Evolutionary conservation across 2,113 vertebrate species (phyloP).

Genomic region (Sinocyclocheilus anshuiensis): DNA sequence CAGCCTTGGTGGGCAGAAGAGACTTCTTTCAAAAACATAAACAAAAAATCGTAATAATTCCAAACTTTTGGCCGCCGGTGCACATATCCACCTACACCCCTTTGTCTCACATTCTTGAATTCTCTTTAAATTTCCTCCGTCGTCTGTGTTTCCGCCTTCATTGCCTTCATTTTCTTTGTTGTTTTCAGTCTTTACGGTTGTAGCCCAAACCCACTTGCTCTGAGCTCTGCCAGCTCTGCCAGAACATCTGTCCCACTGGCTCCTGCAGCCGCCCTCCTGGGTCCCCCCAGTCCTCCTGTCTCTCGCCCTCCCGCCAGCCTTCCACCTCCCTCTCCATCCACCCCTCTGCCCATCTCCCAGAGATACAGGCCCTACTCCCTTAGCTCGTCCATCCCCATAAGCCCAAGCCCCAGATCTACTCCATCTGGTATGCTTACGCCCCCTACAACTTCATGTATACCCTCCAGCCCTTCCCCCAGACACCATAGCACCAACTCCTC

Average conservation of each 20-base stretch:
- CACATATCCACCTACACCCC: neutral
- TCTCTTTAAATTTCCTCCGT: neutral
- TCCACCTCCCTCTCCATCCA: slow-evolving; percentile 68
- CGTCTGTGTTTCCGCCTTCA: slow-evolving; percentile 13
- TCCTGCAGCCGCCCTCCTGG: slow-evolving; percentile 63
- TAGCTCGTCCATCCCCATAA: slow-evolving; percentile 70
- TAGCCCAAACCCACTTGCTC: slow-evolving; percentile 82
- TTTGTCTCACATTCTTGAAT: neutral
- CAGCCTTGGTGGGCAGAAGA: too few species aligned
- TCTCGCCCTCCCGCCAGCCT: slow-evolving; percentile 62
- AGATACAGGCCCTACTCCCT: slow-evolving; percentile 88
- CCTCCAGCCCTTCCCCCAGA: slow-evolving; percentile 74
- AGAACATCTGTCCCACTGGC: slow-evolving; percentile 61
- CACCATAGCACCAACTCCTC: slow-evolving; percentile 67
- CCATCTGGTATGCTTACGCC: slow-evolving; percentile 74
- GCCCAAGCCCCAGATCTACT: slow-evolving; percentile 62
- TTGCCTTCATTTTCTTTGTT: slow-evolving; percentile 65
- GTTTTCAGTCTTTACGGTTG: slow-evolving; percentile 91
- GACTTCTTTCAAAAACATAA: too few species aligned
- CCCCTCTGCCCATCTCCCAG: slow-evolving; percentile 80
- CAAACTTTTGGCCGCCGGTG: too few species aligned
- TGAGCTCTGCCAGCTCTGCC: slow-evolving; percentile 72
- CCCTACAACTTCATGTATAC: slow-evolving; percentile 58
- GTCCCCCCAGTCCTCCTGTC: slow-evolving; percentile 58
- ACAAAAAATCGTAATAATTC: too few species aligned